Conservation (phyloP, 2,797 vertebrate genomes). For the Acrocephalus scirpaceus region DNA sequence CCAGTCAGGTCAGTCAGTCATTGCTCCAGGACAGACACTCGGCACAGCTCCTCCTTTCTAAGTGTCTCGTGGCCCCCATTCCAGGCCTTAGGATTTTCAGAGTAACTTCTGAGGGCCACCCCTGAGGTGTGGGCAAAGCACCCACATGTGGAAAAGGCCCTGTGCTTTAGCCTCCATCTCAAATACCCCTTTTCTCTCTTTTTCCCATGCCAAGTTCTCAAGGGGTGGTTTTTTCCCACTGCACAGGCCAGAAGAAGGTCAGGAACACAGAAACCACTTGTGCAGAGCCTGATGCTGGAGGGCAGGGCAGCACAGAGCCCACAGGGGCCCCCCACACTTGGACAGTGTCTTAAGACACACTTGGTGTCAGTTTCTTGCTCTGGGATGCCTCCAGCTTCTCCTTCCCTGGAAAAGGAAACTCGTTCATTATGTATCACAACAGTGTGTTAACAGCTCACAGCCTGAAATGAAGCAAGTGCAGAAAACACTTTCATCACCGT, state of each 20-base stretch:
- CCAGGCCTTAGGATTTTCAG: neutral
- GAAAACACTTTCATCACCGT: neutral
- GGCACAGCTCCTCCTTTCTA: neutral
- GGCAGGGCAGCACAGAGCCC: neutral
- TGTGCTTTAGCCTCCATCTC: neutral
- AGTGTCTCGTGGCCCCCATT: neutral
- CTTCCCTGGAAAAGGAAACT: neutral
- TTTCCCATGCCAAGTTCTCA: neutral
- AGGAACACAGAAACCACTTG: neutral
- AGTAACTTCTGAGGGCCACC: neutral
- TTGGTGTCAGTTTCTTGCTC: neutral
- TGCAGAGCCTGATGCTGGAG: neutral
- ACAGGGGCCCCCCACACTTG: neutral
- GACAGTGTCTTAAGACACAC: neutral
- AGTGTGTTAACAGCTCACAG: neutral
- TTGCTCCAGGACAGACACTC: fast-evolving
- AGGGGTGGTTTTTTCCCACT: neutral
- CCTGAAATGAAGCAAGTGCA: neutral
- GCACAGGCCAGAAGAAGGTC: neutral
- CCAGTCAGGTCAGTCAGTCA: neutral
- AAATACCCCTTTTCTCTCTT: constrained; percentile 4
- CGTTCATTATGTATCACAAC: neutral
- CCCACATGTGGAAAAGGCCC: neutral
- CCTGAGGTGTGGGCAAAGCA: neutral
- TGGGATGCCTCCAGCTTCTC: constrained; percentile 5